phyloP scores from a whole-genome alignment of 2,113 vertebrate genomes.

The Dinomys branickii region DNA sequence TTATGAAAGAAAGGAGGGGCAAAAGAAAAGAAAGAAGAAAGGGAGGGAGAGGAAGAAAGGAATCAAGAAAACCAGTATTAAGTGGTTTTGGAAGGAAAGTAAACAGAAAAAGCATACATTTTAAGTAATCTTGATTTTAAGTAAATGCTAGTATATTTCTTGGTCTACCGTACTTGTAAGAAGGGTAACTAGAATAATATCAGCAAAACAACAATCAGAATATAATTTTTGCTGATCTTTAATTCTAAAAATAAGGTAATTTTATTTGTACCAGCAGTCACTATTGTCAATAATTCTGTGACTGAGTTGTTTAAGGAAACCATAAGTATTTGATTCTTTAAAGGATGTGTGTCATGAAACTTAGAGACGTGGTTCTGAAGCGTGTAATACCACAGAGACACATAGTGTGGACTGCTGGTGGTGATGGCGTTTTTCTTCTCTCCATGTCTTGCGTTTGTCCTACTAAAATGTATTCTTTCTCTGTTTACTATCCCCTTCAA shows the following conservation, averaged over 20 bases:
- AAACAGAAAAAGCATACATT: too few relatives aligned
- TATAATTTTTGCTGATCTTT: background rate
- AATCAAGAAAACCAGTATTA: background rate
- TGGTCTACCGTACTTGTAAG: background rate
- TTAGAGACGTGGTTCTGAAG: rapidly evolving
- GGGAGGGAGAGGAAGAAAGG: too few relatives aligned
- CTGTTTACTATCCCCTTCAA: background rate
- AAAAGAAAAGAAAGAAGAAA: background rate
- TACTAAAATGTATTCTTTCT: background rate
- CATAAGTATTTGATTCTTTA: background rate
- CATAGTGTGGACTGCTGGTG: rapidly evolving
- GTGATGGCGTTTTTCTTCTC: rapidly evolving
- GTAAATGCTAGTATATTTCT: background rate
- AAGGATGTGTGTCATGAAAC: background rate
- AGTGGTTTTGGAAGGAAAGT: too few relatives aligned
- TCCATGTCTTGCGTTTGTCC: background rate
- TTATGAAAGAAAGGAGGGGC: background rate
- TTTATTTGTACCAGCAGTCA: background rate
- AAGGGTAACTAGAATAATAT: background rate
- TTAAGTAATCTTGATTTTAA: background rate
- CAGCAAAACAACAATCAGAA: background rate
- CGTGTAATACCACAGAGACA: too few relatives aligned
- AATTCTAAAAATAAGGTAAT: background rate
- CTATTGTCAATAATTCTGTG: background rate
- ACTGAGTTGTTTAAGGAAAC: too few relatives aligned